phyloP scores from a whole-genome alignment of 2,888 invertebrate genomes.

The Antitype chi region DNA sequence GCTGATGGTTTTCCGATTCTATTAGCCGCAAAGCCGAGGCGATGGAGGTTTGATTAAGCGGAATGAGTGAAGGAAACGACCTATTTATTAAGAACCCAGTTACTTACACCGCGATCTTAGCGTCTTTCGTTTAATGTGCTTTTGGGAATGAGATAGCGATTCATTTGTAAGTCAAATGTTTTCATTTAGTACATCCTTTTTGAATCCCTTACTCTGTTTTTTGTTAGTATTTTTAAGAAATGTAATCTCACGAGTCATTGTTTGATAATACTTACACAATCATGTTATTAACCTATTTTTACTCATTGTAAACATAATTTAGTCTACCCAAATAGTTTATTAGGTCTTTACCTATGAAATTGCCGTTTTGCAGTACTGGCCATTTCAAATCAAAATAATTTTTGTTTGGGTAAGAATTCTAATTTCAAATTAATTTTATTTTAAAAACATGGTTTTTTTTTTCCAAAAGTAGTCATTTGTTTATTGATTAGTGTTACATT shows the following conservation, averaged over 20 bases:
- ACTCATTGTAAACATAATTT: no score
- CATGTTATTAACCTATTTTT: no score
- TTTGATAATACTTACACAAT: no score
- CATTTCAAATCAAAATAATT: no score
- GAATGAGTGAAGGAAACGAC: conserved; percentile 77
- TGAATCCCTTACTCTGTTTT: neutral
- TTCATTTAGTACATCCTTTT: conserved; percentile 42
- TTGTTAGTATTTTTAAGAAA: neutral
- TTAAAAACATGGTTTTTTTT: no score
- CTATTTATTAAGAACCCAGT: conserved; percentile 72
- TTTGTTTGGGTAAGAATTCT: no score
- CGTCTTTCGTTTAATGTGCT: conserved; percentile 47
- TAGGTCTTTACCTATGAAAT: no score
- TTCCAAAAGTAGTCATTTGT: no score
- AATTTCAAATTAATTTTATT: no score
- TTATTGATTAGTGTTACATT: no score
- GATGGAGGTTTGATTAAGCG: conserved; percentile 80
- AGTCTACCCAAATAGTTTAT: no score
- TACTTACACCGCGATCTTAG: conserved; percentile 56
- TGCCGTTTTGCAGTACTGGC: no score
- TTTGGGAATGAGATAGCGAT: conserved; percentile 35
- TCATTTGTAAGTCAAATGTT: conserved; percentile 53
- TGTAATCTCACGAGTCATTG: neutral
- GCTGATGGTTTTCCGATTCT: conserved; percentile 87
- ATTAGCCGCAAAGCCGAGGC: conserved; percentile 82